Evolutionary conservation across 2,797 vertebrate genomes (phyloP).

Genomic region (Xenopus petersii): DNA sequence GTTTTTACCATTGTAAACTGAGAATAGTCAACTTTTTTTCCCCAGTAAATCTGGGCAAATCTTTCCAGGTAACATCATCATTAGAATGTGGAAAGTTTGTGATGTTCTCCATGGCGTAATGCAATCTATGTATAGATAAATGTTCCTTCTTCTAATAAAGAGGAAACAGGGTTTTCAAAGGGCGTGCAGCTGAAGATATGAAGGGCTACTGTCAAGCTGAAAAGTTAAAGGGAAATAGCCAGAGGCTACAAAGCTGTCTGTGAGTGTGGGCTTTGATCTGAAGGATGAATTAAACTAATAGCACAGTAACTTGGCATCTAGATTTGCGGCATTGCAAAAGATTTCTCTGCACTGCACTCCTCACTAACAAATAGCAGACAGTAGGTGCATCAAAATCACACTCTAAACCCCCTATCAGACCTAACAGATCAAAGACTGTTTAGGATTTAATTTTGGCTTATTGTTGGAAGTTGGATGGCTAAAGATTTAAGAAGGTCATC

Average conservation of each 20-base stretch:
- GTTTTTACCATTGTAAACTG: conserved; percentile 53
- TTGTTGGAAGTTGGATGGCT: no score
- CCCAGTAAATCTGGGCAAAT: no score
- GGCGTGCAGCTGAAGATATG: conserved; percentile 71
- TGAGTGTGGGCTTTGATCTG: conserved; percentile 86
- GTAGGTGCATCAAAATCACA: no score
- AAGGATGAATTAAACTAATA: conserved; percentile 68
- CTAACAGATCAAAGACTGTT: no score
- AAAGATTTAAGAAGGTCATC: no score
- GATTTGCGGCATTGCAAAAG: conserved; percentile 63
- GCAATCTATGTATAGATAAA: no score
- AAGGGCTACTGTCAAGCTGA: conserved; percentile 73
- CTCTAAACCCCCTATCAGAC: no score
- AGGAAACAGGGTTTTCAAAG: no score
- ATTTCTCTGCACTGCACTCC: conserved; percentile 59
- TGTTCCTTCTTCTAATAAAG: conserved; percentile 51
- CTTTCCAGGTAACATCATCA: no score
- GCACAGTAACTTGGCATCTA: conserved; percentile 59
- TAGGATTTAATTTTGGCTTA: no score
- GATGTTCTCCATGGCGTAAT: no score
- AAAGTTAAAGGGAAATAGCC: conserved; percentile 83
- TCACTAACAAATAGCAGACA: conserved; percentile 9
- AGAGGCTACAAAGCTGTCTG: conserved; percentile 71
- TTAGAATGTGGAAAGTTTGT: no score
- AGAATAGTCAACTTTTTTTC: conserved; percentile 63